Evolutionary conservation across 2,888 invertebrate genomes (phyloP), one percentile per base, ranked within the genome.

Genomic region (Eupithecia subfuscata): DNA sequence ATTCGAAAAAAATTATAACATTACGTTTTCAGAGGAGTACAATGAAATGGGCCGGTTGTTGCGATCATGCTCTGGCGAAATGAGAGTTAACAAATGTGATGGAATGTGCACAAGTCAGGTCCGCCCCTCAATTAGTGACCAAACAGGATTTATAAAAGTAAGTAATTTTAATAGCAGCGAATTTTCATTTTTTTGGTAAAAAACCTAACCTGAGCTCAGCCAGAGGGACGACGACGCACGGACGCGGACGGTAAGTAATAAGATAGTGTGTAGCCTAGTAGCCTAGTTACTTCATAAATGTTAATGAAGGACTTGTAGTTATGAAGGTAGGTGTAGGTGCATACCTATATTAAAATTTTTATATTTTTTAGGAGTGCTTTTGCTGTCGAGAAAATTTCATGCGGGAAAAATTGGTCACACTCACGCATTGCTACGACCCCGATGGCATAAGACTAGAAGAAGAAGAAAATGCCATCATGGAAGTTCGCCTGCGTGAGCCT

Each of bases 71-170:
- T 98, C 97, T 87, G 98, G 98, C 0, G 98, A 98, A 91, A 96
- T 99, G 65, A 97, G 96, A 18, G 98, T 99, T 0, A 98, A 98
- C 87, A 99, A 98, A 95, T 99, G 99, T 87, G 99, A 99, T 90
- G 99, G 99, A 37, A 96, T 97, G 80, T 99, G 99, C 89, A 97
- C 96, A 82, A 99, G 98, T 80, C 98, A 98, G 93, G 98, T 98
- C 69, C 98, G 98, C 86, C 98, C 98, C 2, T 98, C 98, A 70
- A 98, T 98, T 52, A 96, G 97, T 76, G 97, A 98, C 22, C 96
- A 97, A 7, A 98, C 98, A 64, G 98, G 98, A 83, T 98, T 98
- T 94, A 95, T 97, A 79, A 98, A 98, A 96, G 97, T 97, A 91
- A 72, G 71, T 37, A 11, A 40, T 18, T 34, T 45, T 34, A 43